Conservation (phyloP, 1,140 invertebrate species). For the Hycleus phaleratus region DNA sequence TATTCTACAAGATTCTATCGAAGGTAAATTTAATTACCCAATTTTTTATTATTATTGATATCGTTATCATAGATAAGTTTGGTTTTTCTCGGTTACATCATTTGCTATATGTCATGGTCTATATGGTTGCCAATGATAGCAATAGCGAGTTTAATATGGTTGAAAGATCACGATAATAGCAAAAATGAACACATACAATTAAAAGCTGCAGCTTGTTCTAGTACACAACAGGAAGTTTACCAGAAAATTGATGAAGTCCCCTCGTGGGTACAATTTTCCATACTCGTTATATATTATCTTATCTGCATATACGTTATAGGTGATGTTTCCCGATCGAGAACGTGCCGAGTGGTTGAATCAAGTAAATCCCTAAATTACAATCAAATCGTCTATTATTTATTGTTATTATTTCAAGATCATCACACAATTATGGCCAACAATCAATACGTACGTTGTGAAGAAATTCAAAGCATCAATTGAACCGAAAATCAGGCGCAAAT, state of each 20-base stretch:
- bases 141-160: slow-evolving; percentile 7
- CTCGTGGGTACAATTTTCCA: neutral
- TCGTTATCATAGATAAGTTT: neutral
- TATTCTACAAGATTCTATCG: slow-evolving; percentile 1
- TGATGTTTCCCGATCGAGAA: slow-evolving; percentile 89
- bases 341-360: slow-evolving; percentile 91
- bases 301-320: slow-evolving; percentile 43
- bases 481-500: slow-evolving; percentile 69
- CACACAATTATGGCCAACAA: slow-evolving; percentile 87
- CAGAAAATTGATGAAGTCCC: slow-evolving; percentile 3
- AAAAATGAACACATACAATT: slow-evolving; percentile 1
- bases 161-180: slow-evolving; percentile 1
- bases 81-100: slow-evolving; percentile 4
- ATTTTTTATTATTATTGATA: neutral
- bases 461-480: slow-evolving; percentile 76
- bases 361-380: slow-evolving; percentile 45
- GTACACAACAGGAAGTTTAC: slow-evolving; percentile 1
- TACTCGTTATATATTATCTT: too few relatives aligned
- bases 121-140: neutral
- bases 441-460: slow-evolving; percentile 75
- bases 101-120: slow-evolving; percentile 7
- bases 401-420: slow-evolving; percentile 55
- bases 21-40: neutral
- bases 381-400: neutral
- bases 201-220: slow-evolving; percentile 6